A percentile compares a stretch with the other conserved stretches of the same genome.
phyloP scores from a whole-genome alignment of 2,797 vertebrate species.

The Chlorospingus flavigularis region DNA sequence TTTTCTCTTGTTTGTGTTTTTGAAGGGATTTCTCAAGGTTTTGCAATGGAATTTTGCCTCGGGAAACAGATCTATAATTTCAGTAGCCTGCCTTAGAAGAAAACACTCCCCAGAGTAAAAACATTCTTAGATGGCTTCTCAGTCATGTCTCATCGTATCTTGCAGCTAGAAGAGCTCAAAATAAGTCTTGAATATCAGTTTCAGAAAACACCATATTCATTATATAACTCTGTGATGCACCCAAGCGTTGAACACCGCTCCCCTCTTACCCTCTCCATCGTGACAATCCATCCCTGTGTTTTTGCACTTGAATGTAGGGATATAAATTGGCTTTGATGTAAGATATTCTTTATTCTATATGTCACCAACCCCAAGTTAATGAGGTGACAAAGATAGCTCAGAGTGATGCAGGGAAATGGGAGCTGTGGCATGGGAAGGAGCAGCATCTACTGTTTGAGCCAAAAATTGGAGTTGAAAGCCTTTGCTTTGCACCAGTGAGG shows the following conservation, averaged over 20 bases:
- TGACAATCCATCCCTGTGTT: neutral
- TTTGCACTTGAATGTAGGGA: neutral
- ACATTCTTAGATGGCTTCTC: neutral
- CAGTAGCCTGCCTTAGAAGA: constrained; percentile 2
- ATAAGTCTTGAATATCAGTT: neutral
- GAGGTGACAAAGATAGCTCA: neutral
- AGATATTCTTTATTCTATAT: neutral
- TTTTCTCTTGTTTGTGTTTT: constrained; percentile 24
- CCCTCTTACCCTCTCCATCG: neutral
- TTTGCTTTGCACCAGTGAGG: neutral
- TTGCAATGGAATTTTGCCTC: constrained; percentile 46
- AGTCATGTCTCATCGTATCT: neutral
- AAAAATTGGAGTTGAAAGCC: neutral
- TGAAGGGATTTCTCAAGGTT: constrained; percentile 49
- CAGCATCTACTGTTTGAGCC: neutral
- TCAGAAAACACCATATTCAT: neutral
- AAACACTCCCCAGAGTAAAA: constrained; percentile 2
- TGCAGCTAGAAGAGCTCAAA: neutral
- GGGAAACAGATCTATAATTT: constrained; percentile 9
- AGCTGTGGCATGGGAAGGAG: neutral
- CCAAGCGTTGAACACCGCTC: neutral
- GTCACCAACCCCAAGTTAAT: neutral
- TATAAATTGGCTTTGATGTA: neutral
- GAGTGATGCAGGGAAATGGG: neutral
- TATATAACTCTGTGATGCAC: neutral